phyloP scores from a whole-genome alignment of 1,140 invertebrate species.

The Venturia canescens region DNA sequence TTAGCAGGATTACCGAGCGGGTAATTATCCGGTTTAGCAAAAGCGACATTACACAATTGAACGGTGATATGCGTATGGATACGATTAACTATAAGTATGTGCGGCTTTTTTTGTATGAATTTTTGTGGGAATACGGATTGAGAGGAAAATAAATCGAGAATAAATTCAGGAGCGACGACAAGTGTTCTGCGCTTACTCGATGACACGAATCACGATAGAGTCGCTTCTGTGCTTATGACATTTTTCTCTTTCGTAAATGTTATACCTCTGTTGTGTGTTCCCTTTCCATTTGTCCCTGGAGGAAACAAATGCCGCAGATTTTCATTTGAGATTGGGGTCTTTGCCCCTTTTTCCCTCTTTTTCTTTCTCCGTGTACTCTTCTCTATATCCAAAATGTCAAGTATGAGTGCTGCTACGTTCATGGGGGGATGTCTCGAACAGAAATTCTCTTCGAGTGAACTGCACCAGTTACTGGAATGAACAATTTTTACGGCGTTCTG shows the following conservation, averaged over 20 bases:
- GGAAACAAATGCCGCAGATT: constrained; percentile 61
- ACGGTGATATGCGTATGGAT: not conserved
- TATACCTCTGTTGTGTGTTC: not conserved
- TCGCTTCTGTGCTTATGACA: too few species aligned
- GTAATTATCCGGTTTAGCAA: constrained; percentile 66
- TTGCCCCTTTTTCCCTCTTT: constrained; percentile 46
- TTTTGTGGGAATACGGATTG: too few species aligned
- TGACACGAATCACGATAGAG: too few species aligned
- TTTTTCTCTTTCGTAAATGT: not conserved
- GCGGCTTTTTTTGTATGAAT: too few species aligned
- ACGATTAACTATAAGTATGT: too few species aligned
- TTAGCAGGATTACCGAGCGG: constrained; percentile 64
- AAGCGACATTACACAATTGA: constrained; percentile 58
- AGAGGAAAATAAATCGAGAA: too few species aligned
- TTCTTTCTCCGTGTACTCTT: constrained; percentile 11
- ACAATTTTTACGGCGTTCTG: not conserved
- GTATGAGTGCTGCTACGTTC: constrained; percentile 45
- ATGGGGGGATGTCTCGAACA: not conserved
- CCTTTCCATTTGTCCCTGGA: not conserved
- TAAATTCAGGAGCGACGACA: too few species aligned
- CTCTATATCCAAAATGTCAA: constrained; percentile 30
- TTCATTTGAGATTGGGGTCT: constrained; percentile 66
- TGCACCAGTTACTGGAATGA: not conserved
- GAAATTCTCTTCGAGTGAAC: not conserved
- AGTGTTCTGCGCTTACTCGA: too few species aligned